Evolutionary conservation across 2,113 vertebrate genomes (phyloP), one percentile per base, ranked within the genome.

Genomic region (Girardinichthys multiradiatus): DNA sequence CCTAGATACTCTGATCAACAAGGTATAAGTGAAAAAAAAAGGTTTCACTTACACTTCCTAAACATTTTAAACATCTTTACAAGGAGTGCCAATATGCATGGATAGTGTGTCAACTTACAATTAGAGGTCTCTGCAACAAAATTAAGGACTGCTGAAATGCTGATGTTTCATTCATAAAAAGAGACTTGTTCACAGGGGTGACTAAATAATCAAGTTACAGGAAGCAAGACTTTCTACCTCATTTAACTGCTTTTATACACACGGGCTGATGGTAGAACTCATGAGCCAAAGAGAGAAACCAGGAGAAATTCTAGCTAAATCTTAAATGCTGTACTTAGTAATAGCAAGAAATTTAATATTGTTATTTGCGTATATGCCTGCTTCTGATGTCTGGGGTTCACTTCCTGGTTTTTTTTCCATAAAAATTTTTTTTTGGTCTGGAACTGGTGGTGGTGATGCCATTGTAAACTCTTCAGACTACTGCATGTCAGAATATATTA

Each of bases 391-490:
- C 17, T 54, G 48, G 24, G 48, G 0, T 24, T 9, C 48, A 24
- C 21, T 54, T 54, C 48, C 24, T 3, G 48, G 21, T 19, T n/a
- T 54, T 54, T 21, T 51, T 51, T 51, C 2, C 48, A 2, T 51
- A 51, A n/a, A n/a, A n/a, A 51, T 51, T 21, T 51, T 51, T 10
- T 45, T 11, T 21, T 54, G 48, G 48, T 21, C 48, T n/a, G 19
- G 48, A 54, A 11, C 24, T 5, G 48, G 21, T 37, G 58, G 24
- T 14, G 65, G 66, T 67, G 66, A 51, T 84, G 65, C 78, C 78
- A 68, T 76, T 24, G 13, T 73, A 81, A 84, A 83, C 74, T 64
- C 72, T 61, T 61, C 14, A 58, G 61, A 79, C 73, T 82, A 60
- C 81, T 45, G 79, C 57, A 28, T 57, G 72, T 75, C 61, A 65